Base-by-base conservation (phyloP, 2,797 vertebrate genomes). In the Xenentodon cancila region DNA sequence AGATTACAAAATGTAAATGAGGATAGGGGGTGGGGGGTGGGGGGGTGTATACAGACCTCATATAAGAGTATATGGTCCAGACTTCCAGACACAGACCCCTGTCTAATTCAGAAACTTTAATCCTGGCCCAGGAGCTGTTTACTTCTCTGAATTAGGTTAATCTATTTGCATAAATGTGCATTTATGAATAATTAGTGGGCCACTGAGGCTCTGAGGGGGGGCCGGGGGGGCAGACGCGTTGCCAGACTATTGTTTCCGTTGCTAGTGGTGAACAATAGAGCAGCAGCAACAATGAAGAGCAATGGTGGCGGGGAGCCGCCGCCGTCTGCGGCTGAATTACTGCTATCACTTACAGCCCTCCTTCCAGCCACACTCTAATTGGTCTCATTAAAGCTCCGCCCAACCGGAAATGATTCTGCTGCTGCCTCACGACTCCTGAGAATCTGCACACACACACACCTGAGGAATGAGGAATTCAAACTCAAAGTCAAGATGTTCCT, bases 81-180 rank as follows among this genome's bases (percentile, higher is more conserved):
- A 89, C 77, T 79, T 87, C 74, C 87, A 91, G 89, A 91, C 86
- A 25, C 46, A 70, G 61, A 74, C 62, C 78, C 73, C 51, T 60
- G 79, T 84, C 84, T 92, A 86, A 92, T 92, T 92, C 79, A 79
- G 85, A 89, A 83, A 85, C 62, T 90, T 89, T 93, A 94, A 93
- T 93, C 91, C 89, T 21, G 25, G 69, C 73, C 84, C 73, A 66
- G 74, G 82, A 89, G 71, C 89, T 92, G 91, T 92, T 92, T 91
- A 90, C 79, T 87, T 77, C 76, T 27, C 57, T 81, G 91, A 93
- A 92, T 92, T 91, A 92, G 92, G 92, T 93, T 93, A 94, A 94
- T 93, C 92, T 93, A 88, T 93, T 92, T 92, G 87, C 89, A 93
- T 93, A 92, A 92, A 93, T 90, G 88, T 93, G 91, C 88, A 91